A percentile compares a stretch with the other conserved stretches of the same genome.
phyloP scores from a whole-genome alignment of 2,888 invertebrate genomes.

The Dryomyza anilis region DNA sequence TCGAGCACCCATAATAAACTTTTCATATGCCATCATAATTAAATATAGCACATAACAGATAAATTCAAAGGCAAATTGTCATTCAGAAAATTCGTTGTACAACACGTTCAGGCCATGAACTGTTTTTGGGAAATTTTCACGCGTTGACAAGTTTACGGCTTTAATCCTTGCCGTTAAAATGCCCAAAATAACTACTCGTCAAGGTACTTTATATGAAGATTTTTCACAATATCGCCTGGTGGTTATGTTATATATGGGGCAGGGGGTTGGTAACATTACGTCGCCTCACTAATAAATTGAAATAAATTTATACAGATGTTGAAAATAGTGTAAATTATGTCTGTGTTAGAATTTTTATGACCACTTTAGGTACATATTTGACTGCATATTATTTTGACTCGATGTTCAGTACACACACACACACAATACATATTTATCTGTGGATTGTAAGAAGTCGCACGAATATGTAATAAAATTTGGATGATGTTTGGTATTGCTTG shows the following conservation, averaged over 20 bases:
- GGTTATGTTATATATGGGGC: background rate
- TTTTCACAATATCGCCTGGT: conserved; percentile 33
- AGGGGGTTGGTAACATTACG: background rate
- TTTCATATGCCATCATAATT: background rate
- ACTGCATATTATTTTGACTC: conserved; percentile 37
- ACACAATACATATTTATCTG: conserved; percentile 36
- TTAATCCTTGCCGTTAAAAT: conserved; percentile 59
- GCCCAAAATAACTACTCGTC: conserved; percentile 38
- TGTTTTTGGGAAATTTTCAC: conserved; percentile 17
- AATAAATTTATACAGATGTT: conserved; percentile 36
- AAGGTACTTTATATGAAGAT: conserved; percentile 57
- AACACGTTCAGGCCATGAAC: background rate
- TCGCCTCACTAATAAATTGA: background rate
- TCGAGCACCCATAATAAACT: background rate
- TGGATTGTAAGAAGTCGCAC: conserved; percentile 51
- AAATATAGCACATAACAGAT: background rate
- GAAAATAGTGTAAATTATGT: conserved; percentile 35
- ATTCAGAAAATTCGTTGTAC: background rate
- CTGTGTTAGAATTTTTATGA: conserved; percentile 54
- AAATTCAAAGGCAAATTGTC: background rate
- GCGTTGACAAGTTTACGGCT: conserved; percentile 55
- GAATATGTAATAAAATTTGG: conserved; percentile 53
- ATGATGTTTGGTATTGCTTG: background rate
- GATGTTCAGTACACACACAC: conserved; percentile 1
- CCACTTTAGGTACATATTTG: conserved; percentile 39